A percentile compares a stretch with the other conserved stretches of the same genome.
Evolutionary conservation across 2,113 vertebrate species (phyloP).

Genomic region (Vombatus ursinus): DNA sequence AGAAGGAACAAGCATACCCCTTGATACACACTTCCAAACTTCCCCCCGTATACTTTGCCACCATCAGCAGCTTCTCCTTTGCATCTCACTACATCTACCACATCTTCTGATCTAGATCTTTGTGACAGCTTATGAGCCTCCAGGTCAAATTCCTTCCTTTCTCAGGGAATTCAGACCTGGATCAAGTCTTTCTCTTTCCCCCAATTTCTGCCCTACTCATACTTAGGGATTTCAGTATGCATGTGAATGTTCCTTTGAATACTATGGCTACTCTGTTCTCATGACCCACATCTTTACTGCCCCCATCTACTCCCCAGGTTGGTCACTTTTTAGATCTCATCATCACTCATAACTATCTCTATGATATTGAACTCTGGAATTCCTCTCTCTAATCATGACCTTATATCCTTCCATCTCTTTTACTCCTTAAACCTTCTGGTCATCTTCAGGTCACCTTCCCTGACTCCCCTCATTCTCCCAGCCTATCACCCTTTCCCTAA

Average conservation of each 20-base stretch:
- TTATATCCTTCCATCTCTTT: not conserved
- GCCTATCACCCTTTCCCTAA: not conserved
- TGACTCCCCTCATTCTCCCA: not conserved
- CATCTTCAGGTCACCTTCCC: not conserved
- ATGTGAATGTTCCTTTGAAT: not conserved
- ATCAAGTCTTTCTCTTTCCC: not conserved
- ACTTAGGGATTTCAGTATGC: not conserved
- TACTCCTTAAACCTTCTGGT: not conserved
- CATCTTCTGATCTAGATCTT: not conserved
- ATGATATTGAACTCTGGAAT: not conserved
- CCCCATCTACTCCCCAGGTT: not conserved
- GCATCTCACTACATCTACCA: not conserved
- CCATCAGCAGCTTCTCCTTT: not conserved
- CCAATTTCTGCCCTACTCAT: not conserved
- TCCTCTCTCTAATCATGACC: not conserved
- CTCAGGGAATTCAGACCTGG: not conserved
- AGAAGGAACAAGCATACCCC: not conserved
- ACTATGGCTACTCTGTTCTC: not conserved
- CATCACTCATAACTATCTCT: not conserved
- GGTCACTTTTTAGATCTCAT: not conserved
- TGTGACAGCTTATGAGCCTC: not conserved
- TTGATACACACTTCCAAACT: not conserved
- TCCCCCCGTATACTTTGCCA: not conserved
- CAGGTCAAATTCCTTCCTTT: not conserved
- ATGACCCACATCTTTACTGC: not conserved